Base-by-base conservation (phyloP, 2,113 vertebrate genomes). In the Cynopterus brachyotis region DNA sequence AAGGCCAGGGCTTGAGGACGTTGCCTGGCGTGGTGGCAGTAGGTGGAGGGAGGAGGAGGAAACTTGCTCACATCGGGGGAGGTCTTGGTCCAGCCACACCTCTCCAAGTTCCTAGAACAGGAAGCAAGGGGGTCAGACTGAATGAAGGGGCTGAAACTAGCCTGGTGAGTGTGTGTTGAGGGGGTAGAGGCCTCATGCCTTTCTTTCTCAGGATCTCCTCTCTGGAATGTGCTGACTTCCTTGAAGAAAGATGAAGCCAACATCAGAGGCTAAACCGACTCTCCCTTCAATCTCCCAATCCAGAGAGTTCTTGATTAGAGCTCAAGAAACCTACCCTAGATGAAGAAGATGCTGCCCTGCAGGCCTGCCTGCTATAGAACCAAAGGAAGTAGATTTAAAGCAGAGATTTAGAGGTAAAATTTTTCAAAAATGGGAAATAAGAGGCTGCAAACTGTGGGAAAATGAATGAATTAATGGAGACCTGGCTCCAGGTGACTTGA, bases 11-110 rank as follows among this genome's bases (percentile, higher is more conserved):
- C 86, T 97, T 96, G 86, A 93, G 69, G 89, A 94, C 0, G 91
- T 88, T 91, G 96, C 97, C 96, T 89, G 97, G 96, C 91, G 95
- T 94, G 93, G 79, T 93, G 89, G 95, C 89, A 93, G 81, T 10
- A 11, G 80, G 53, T 80, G 87, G 72, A 76, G 42, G 50, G 22
- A 72, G 79, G 86, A 95, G 94, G 86, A 96, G 57, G 94, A 95
- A 75, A 89, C 89, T 69, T 96, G 97, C 73, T 98, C 96, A 98
- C 97, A 98, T 98, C 11, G 75, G 94, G 95, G 93, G 67, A 98
- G 91, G 92, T 97, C 93, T 97, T 97, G 96, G 91, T 98, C 97
- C 95, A 97, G 97, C 96, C 97, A 97, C 97, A 0, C 81, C 96
- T 95, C 94, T 97, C 91, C 95, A 94, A 76, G 79, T 57, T 96